A percentile compares a stretch with the other conserved stretches of the same genome.
Evolutionary conservation across 1,140 invertebrate genomes (phyloP).

Genomic region (Hylaeus volcanicus): DNA sequence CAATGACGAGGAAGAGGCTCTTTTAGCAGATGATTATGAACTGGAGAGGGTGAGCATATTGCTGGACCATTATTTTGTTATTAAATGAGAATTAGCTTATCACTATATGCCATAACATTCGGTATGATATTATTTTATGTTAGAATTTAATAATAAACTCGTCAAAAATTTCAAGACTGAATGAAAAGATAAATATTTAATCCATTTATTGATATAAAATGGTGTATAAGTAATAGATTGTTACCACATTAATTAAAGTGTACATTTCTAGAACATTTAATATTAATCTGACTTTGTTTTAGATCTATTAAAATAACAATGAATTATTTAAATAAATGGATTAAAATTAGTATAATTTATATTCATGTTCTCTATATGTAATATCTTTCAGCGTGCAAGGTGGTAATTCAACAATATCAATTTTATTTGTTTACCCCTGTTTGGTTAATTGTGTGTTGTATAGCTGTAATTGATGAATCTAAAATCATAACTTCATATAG

Average conservation of each 20-base stretch:
- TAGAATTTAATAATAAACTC: background rate
- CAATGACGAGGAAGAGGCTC: slow-evolving; percentile 80
- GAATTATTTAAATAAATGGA: background rate
- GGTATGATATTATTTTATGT: slow-evolving; percentile 1
- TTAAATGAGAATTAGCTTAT: slow-evolving; percentile 29
- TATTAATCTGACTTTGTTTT: background rate
- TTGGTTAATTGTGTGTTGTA: slow-evolving; percentile 6
- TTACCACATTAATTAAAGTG: background rate
- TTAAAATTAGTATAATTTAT: slow-evolving; percentile 28
- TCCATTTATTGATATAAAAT: background rate
- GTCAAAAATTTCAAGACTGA: background rate
- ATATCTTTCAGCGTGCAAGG: slow-evolving; percentile 26
- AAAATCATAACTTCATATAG: background rate
- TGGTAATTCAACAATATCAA: background rate
- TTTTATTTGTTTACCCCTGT: background rate
- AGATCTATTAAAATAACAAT: background rate
- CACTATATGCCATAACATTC: background rate
- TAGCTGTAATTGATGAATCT: background rate
- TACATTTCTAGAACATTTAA: background rate
- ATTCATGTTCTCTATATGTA: slow-evolving; percentile 6
- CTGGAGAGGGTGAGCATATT: slow-evolving; percentile 77
- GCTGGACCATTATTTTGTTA: slow-evolving; percentile 65
- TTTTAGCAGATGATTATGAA: slow-evolving; percentile 79
- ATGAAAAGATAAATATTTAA: background rate
- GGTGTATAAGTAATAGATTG: background rate